Evolutionary conservation across 1,140 invertebrate genomes (phyloP).

Genomic region (Megalonaias nervosa): DNA sequence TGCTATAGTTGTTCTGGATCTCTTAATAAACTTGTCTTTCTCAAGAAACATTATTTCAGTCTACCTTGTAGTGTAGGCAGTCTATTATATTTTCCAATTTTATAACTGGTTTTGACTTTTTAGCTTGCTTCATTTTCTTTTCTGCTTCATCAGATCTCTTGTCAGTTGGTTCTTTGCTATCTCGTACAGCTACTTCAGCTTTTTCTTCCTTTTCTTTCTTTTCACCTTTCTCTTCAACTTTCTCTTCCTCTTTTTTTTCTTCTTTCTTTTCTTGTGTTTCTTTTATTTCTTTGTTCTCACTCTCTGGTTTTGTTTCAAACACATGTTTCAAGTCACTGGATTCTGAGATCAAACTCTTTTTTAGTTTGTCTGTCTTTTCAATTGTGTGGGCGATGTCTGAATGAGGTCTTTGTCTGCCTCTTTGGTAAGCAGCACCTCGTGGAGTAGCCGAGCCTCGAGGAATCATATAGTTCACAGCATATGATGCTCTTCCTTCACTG

Average conservation of each 20-base stretch:
- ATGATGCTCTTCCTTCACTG: constrained; percentile 29
- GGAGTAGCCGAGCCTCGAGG: constrained; percentile 14
- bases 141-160: constrained; percentile 9
- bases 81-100: constrained; percentile 59
- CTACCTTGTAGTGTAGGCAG: constrained; percentile 56
- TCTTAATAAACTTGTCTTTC: too few relatives aligned
- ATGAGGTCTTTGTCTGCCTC: constrained; percentile 26
- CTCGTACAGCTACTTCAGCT: neutral
- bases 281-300: neutral
- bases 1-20: too few relatives aligned
- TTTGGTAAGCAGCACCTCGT: constrained; percentile 30
- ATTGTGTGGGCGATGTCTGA: constrained; percentile 34
- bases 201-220: constrained; percentile 17
- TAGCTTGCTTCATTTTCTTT: constrained; percentile 7
- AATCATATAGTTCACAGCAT: constrained; percentile 29
- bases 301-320: constrained; percentile 13
- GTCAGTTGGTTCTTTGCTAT: constrained; percentile 7
- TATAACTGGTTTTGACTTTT: constrained; percentile 22
- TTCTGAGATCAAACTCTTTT: constrained; percentile 6
- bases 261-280: constrained; percentile 24
- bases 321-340: constrained; percentile 4
- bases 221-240: constrained; percentile 1
- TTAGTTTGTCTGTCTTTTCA: constrained; percentile 5
- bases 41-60: neutral
- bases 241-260: constrained; percentile 7